Percentiles rank a stretch among this genome's conserved stretches.
These are phyloP conservation scores for Stenichneumon culpator DNA, from an alignment of 2,888 invertebrate genomes.

Conservation along the genomic window DNA sequence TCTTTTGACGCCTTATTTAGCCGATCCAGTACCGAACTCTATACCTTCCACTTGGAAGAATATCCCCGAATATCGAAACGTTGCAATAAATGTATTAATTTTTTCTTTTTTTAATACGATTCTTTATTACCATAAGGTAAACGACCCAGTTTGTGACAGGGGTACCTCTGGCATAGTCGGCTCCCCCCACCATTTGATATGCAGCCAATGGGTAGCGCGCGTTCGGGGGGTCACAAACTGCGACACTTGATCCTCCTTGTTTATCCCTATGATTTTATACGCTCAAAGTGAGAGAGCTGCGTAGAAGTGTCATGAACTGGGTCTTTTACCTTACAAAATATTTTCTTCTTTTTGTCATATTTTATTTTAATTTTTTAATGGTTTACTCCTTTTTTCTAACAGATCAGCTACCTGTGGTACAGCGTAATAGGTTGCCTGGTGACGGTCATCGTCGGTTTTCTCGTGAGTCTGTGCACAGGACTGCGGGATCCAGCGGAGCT, in stretches of 20 bases:
- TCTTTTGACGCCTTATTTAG: not conserved
- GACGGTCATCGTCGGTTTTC: slow-evolving; percentile 90
- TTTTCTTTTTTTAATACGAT: slow-evolving; percentile 3
- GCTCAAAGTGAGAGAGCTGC: too few species aligned
- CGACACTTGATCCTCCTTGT: too few species aligned
- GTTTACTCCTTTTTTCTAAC: slow-evolving; percentile 44
- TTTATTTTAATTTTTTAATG: slow-evolving; percentile 11
- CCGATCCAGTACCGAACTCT: too few species aligned
- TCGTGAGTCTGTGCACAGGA: slow-evolving; percentile 90
- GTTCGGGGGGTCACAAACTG: too few species aligned
- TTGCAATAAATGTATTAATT: not conserved
- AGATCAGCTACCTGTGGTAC: slow-evolving; percentile 93
- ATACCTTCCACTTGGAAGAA: too few species aligned
- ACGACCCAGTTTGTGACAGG: too few species aligned
- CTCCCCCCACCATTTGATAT: too few species aligned
- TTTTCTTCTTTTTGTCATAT: not conserved
- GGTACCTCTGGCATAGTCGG: too few species aligned
- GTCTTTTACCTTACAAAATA: not conserved
- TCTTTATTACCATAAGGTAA: not conserved
- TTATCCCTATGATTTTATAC: too few species aligned
- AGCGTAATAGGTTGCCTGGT: slow-evolving; percentile 92
- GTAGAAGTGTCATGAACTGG: too few species aligned
- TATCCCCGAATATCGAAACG: too few species aligned
- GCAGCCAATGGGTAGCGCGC: too few species aligned
- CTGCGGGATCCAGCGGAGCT: slow-evolving; percentile 88